Percentiles rank a stretch among this genome's conserved stretches.
Evolutionary conservation across 64 coral and sea anemone species (phyloP).

Genomic region (Pocillopora verrucosa): DNA sequence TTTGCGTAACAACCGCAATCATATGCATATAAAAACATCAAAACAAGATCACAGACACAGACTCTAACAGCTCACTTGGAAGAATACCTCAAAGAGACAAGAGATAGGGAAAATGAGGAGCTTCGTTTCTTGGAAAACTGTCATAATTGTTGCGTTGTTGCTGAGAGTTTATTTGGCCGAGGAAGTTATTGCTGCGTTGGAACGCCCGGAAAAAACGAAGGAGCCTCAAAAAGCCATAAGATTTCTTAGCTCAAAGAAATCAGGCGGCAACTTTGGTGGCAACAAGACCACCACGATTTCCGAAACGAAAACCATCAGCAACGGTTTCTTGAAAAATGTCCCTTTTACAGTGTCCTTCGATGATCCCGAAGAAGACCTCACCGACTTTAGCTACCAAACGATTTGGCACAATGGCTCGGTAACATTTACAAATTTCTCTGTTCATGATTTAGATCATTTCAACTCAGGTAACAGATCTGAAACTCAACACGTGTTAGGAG

Average conservation of each 20-base stretch:
- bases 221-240: neutral
- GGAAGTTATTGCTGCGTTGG: neutral
- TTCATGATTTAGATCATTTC: neutral
- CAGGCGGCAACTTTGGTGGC: neutral
- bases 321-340: too few species aligned
- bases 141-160: neutral
- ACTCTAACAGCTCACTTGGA: too few species aligned
- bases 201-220: neutral
- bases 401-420: constrained; percentile 17
- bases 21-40: constrained; percentile 5
- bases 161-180: neutral
- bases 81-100: neutral
- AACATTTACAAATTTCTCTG: neutral
- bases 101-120: neutral
- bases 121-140: neutral
- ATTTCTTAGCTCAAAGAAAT: neutral
- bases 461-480: neutral
- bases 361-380: constrained; percentile 2
- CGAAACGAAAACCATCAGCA: neutral
- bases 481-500: constrained; percentile 1
- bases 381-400: constrained; percentile 16
- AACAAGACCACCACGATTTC: neutral
- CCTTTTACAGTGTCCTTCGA: neutral
- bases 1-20: neutral
- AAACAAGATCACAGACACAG: constrained; percentile 19